These are phyloP conservation scores for Dioctria linearis DNA, from an alignment of 2,888 invertebrate species.

Conservation along the genomic window DNA sequence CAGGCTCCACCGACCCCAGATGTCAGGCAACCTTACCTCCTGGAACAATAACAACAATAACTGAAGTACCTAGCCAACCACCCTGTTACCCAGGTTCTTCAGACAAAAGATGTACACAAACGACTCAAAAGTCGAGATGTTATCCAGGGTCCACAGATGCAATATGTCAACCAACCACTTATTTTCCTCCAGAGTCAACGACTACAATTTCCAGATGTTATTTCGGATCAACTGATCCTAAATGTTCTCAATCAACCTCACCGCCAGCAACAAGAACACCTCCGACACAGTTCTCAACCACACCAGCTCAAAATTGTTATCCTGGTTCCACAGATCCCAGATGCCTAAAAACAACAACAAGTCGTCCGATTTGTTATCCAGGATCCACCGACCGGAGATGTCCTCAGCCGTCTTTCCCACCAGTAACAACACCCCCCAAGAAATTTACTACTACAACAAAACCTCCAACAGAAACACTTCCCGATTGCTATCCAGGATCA, in stretches of 20 bases:
- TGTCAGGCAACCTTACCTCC: conserved; percentile 60
- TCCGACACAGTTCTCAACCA: not conserved
- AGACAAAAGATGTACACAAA: conserved; percentile 62
- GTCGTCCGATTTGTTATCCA: conserved; percentile 64
- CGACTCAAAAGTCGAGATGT: conserved; percentile 61
- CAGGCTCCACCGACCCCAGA: conserved; percentile 62
- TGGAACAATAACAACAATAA: not conserved
- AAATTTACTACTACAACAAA: conserved; percentile 60
- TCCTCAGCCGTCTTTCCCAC: conserved; percentile 61
- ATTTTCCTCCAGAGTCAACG: conserved; percentile 60
- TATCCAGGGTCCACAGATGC: conserved; percentile 65
- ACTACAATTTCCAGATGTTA: conserved; percentile 63
- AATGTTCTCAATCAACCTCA: conserved; percentile 62
- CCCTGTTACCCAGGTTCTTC: conserved; percentile 64
- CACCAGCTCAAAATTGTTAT: conserved; percentile 64
- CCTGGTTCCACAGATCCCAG: conserved; percentile 62
- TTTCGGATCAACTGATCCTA: conserved; percentile 56
- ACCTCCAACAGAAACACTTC: conserved; percentile 64
- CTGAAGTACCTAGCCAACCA: conserved; percentile 42
- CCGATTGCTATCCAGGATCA: conserved; percentile 68
- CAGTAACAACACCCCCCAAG: not conserved
- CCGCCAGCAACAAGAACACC: conserved; percentile 51
- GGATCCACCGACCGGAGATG: conserved; percentile 63
- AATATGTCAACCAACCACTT: conserved; percentile 62
- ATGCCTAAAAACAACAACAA: conserved; percentile 56